phyloP scores from a whole-genome alignment of 2,888 invertebrate species.

The Acronicta aceris region DNA sequence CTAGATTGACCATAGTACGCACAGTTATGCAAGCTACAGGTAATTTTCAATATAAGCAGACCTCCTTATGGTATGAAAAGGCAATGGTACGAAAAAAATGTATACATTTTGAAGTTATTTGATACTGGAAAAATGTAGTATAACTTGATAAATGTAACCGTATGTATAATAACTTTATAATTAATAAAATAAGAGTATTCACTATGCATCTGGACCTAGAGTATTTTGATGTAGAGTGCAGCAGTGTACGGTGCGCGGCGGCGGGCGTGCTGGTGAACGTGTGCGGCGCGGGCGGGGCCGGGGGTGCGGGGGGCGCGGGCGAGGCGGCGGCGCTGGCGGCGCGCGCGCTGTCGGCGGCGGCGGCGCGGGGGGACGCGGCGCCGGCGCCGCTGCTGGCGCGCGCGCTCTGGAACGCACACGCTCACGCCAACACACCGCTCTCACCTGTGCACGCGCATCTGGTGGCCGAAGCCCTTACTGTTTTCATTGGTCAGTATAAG shows the following conservation, averaged over 20 bases:
- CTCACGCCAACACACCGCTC: slow-evolving; percentile 71
- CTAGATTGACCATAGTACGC: no score
- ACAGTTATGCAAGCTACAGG: no score
- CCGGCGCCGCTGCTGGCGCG: slow-evolving; percentile 69
- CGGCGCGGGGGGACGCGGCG: slow-evolving; percentile 63
- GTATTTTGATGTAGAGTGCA: background rate
- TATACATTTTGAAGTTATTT: no score
- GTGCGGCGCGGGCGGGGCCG: slow-evolving; percentile 79
- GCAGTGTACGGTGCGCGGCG: slow-evolving; percentile 92
- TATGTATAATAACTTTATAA: no score
- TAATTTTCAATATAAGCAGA: no score
- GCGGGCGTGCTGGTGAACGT: slow-evolving; percentile 96
- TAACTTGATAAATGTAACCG: no score
- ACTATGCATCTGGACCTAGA: no score
- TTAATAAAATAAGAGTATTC: no score
- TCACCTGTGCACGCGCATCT: slow-evolving; percentile 63
- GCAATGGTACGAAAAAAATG: no score
- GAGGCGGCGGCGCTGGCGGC: slow-evolving; percentile 64
- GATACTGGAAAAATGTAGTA: no score
- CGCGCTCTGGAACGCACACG: slow-evolving; percentile 73
- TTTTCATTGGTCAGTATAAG: slow-evolving; percentile 91
- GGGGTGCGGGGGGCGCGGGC: slow-evolving; percentile 71
- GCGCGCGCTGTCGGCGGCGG: slow-evolving; percentile 63
- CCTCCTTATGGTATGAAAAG: no score
- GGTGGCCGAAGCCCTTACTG: slow-evolving; percentile 85